phyloP scores from a whole-genome alignment of 2,888 invertebrate species.

The Yponomeuta sedellus region DNA sequence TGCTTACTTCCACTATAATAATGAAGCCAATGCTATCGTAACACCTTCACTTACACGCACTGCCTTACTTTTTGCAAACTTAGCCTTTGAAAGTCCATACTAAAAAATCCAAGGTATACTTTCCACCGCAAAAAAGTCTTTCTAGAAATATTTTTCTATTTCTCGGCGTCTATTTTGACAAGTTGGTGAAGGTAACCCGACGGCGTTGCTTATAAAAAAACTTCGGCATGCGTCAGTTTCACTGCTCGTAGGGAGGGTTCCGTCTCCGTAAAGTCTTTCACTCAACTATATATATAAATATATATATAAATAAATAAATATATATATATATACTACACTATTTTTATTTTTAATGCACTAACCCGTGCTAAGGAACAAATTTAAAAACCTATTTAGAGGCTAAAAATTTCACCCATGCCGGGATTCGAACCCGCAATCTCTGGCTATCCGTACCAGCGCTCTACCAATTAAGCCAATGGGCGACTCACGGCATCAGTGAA shows the following conservation, averaged over 20 bases:
- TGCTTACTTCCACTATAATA: too few species aligned
- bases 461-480: too few species aligned
- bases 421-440: too few species aligned
- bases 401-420: too few species aligned
- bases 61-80: neutral
- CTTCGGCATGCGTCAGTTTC: neutral
- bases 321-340: too few species aligned
- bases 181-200: neutral
- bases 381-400: too few species aligned
- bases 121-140: neutral
- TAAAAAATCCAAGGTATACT: neutral
- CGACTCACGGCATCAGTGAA: too few species aligned
- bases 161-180: constrained; percentile 9
- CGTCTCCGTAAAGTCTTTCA: neutral
- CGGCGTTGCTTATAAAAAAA: neutral
- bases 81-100: neutral
- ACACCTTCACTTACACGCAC: neutral
- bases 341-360: too few species aligned
- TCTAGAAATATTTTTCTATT: constrained; percentile 22
- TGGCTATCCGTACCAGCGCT: too few species aligned
- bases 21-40: neutral
- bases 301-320: too few species aligned
- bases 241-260: neutral
- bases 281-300: too few species aligned
- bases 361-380: too few species aligned